Conservation (phyloP, 2,113 vertebrate genomes). For the Lepidothrix coronata region DNA sequence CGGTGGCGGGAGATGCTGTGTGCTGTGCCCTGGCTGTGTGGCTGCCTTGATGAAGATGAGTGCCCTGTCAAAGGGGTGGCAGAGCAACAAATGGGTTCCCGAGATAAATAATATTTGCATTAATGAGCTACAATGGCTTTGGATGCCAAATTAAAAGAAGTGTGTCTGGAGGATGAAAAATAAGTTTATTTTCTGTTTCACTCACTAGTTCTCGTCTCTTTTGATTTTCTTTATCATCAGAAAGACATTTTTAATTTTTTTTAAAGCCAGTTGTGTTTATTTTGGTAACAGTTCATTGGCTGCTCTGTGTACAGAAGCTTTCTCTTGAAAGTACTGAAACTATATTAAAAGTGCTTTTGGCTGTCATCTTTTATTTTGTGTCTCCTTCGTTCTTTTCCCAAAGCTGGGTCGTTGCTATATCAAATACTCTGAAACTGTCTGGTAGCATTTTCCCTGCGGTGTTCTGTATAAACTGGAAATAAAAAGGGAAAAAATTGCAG, state of each 20-base stretch:
- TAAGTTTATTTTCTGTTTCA: neutral
- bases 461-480: slow-evolving; percentile 40
- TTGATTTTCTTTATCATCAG: slow-evolving; percentile 44
- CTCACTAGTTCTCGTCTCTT: neutral
- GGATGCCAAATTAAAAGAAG: slow-evolving; percentile 38
- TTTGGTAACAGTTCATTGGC: slow-evolving; percentile 55
- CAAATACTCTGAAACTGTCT: slow-evolving; percentile 51
- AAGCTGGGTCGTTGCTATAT: slow-evolving; percentile 37
- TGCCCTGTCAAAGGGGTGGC: slow-evolving; percentile 28
- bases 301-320: slow-evolving; percentile 42
- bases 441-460: slow-evolving; percentile 49
- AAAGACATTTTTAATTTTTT: slow-evolving; percentile 14
- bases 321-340: slow-evolving; percentile 60
- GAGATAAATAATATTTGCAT: slow-evolving; percentile 56
- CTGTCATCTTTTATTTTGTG: slow-evolving; percentile 62
- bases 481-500: slow-evolving; percentile 46
- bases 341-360: slow-evolving; percentile 59
- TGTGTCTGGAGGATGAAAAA: slow-evolving; percentile 37
- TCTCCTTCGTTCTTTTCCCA: slow-evolving; percentile 47
- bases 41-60: slow-evolving; percentile 39
- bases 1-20: neutral
- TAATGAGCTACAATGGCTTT: slow-evolving; percentile 24
- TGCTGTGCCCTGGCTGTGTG: neutral
- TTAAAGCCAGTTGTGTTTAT: slow-evolving; percentile 48
- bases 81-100: slow-evolving; percentile 8